These are phyloP conservation scores for Drosophila dunni DNA, from an alignment of 1,140 invertebrate species.

Conservation along the genomic window DNA sequence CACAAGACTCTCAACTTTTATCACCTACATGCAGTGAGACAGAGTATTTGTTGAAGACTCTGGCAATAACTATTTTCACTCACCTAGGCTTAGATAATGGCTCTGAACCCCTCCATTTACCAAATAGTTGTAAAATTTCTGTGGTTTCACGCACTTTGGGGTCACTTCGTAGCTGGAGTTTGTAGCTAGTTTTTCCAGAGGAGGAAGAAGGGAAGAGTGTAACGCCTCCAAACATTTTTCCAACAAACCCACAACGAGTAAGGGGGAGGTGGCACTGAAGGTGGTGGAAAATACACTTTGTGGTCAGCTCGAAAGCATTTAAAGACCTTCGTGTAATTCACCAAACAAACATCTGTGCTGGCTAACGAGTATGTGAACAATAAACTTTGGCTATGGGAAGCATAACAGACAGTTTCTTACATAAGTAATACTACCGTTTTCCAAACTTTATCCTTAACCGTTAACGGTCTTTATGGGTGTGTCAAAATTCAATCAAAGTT, in stretches of 20 bases:
- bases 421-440: slow-evolving; percentile 1
- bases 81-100: slow-evolving; percentile 24
- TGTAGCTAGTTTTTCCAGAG: no score
- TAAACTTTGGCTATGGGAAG: slow-evolving; percentile 8
- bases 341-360: slow-evolving; percentile 3
- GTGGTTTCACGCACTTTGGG: slow-evolving; percentile 32
- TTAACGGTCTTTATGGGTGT: not conserved
- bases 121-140: slow-evolving; percentile 32
- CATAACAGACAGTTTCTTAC: not conserved
- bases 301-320: slow-evolving; percentile 22
- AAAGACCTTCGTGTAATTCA: slow-evolving; percentile 21
- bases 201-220: not conserved
- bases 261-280: not conserved
- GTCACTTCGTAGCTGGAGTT: slow-evolving; percentile 1
- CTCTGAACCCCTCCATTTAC: slow-evolving; percentile 56
- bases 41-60: slow-evolving; percentile 21
- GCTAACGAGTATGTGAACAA: slow-evolving; percentile 1
- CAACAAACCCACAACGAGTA: slow-evolving; percentile 13
- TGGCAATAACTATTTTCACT: slow-evolving; percentile 8
- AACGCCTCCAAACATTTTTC: slow-evolving; percentile 17
- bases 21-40: slow-evolving; percentile 45
- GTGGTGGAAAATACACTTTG: slow-evolving; percentile 11
- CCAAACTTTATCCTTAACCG: not conserved
- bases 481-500: slow-evolving; percentile 4
- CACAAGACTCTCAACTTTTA: slow-evolving; percentile 71